phyloP scores from a whole-genome alignment of 2,888 invertebrate species.

The Plebejus anna region DNA sequence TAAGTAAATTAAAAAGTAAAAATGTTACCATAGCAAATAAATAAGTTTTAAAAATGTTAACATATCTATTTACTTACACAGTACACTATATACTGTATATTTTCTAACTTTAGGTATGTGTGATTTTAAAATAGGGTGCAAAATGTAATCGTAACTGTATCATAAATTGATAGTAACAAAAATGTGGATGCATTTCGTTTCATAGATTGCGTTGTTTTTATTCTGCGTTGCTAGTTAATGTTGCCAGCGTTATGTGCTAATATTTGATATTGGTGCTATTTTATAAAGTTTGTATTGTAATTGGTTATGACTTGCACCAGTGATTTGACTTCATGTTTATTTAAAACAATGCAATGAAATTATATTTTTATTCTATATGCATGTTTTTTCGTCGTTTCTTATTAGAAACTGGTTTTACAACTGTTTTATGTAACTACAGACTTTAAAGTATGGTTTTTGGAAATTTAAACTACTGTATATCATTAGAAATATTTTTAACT shows the following conservation, averaged over 20 bases:
- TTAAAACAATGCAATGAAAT: conserved; percentile 48
- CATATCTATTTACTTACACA: conserved; percentile 62
- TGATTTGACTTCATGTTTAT: conserved; percentile 55
- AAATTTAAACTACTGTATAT: background rate
- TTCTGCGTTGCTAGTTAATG: conserved; percentile 60
- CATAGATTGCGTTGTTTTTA: conserved; percentile 44
- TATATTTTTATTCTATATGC: background rate
- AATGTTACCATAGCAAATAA: conserved; percentile 71
- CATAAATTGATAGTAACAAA: conserved; percentile 33
- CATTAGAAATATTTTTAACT: background rate
- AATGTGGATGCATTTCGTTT: conserved; percentile 34
- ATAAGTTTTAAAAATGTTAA: conserved; percentile 59
- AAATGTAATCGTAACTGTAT: conserved; percentile 35
- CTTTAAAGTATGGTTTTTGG: background rate
- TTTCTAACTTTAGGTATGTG: conserved; percentile 60
- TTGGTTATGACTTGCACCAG: conserved; percentile 53
- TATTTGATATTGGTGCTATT: conserved; percentile 77
- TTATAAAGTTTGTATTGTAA: conserved; percentile 55
- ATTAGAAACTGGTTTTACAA: background rate
- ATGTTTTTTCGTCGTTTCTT: background rate
- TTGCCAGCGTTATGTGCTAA: conserved; percentile 52
- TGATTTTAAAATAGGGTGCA: conserved; percentile 59
- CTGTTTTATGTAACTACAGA: background rate
- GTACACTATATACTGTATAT: conserved; percentile 54
- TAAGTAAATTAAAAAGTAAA: conserved; percentile 35